Base-by-base conservation (phyloP, 2,888 invertebrate genomes). In the Apamea sordens region DNA sequence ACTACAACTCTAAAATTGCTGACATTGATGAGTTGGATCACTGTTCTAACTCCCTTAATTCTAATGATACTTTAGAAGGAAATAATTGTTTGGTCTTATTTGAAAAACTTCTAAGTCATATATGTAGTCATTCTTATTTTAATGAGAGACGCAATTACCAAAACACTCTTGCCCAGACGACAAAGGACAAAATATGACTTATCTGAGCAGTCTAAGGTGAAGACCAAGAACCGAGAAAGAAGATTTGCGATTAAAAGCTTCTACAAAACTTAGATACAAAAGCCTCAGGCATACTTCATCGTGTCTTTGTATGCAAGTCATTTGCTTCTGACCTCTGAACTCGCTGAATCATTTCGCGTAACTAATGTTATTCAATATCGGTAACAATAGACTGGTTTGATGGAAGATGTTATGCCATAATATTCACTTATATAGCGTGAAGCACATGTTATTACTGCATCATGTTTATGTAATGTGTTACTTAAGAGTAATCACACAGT, bases 361-460 rank as follows among this genome's bases (percentile, higher is more conserved):
- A 77, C 76, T 84, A 84, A 59, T 76, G 71, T 80, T 85, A 85
- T 85, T 85, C 64, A 85, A 85, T 81, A 68, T 65, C n/a, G 24
- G 36, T 76, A 76, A 87, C 73, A 80, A 84, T 78, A 18, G 6
- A 5, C 36, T 50, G 32, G 28, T 53, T 8, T 69, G n/a, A 75
- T 61, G 28, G 41, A 36, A 59, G 41, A 71, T 76, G 13, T 61
- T 76, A 86, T 67, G 75, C 41, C 15, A 68, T 76, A 72, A 73
- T 73, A 63, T 73, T 74, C 44, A 73, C 68, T 47, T 50, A 28
- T 15, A 10, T 32, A 56, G 79, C 53, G 71, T 80, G 72, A 53
- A 44, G 69, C 56, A 36, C 28, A 28, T 69, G 41, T 64, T 50
- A 44, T 81, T 73, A 81, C 82, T 81, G 70, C 69, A 70, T 82